Evolutionary conservation across 2,113 vertebrate genomes (phyloP), one percentile per base, ranked within the genome.

Genomic region (Poicephalus meyeri): DNA sequence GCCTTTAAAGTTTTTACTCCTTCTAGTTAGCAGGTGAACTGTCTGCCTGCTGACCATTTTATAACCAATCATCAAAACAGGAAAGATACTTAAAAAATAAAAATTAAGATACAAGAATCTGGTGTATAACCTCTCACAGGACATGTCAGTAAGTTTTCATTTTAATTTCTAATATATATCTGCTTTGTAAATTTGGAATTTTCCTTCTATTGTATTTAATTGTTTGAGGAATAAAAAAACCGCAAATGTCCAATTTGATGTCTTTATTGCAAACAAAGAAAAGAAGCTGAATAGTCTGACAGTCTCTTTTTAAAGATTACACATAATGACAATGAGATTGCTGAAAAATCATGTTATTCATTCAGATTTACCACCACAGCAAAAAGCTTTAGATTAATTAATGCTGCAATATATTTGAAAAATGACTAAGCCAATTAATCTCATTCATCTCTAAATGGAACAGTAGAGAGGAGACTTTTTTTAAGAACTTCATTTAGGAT

Each of bases 321-420:
- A 77, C 21, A 58, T 73, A 95, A 92, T 84, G 89, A 88, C 72
- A 93, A 74, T 52, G 65, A 86, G 69, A 94, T 74, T 85, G 89
- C 76, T 83, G 74, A 94, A 93, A 93, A 95, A 90, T 80, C 64
- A 84, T 1, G 50, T 91, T 94, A 76, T 66, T 92, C 89, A 89
- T 91, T 96, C 79, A 94, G 84, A 96, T 80, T 88, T 93, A 91
- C 80, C 85, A 83, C 56, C 53, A 81, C 76, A 91, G 82, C 66
- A 95, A 90, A 94, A 94, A 92, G 60, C n/a, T 86, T 92, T 86
- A 84, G 42, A 83, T 92, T 95, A 95, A 94, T 96, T 95, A 95
- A 86, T 95, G n/a, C 28, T 89, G 50, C 73, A 94, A 76, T 87
- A 93, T 76, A 88, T 86, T 69, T 96, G 72, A 93, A 93, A 94